Base-by-base conservation (phyloP, 2,797 vertebrate species). In the Valencia hispanica region DNA sequence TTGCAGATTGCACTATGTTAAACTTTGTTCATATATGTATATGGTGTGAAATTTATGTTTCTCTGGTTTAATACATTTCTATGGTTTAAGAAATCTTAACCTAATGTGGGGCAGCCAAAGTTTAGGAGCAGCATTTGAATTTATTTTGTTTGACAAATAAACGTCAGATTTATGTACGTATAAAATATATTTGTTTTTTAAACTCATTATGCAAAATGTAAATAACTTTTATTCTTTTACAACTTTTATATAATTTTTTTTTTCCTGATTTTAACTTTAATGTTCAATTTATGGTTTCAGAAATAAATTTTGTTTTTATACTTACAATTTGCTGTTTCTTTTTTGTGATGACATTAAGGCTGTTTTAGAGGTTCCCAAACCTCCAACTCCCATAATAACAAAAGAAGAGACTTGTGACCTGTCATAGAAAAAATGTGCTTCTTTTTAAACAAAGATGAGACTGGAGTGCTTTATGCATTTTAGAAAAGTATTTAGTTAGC, bases 1-100 rank as follows among this genome's bases (percentile, higher is more conserved):
- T 88, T 93, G 88, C 91, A 84, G 86, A 92, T 95, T 95, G 93
- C 93, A 94, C 93, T 93, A 72, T 89, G 92, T 89, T 88, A 87
- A 81, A 90, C 72, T 89, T 79, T 86, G 70, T 90, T 92, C 75
- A 82, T 92, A 89, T 94, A 86, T 94, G 91, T 95, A 94, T 93
- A 95, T 94, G 89, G 79, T 89, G 91, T 91, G 73, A 88, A 87
- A 85, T 77, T 34, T 79, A 48, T 68, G 68, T 87, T 78, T 83
- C 82, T 86, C 72, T 85, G 83, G 72, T 70, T 79, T 78, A 47
- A 71, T 78, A 68, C 68, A 77, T 75, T 79, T 85, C 75, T 85
- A 81, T 14, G n/a, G 74, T 89, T 81, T 55, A 78, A 70, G 59
- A 48, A 74, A 81, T 86, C 77, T 75, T 63, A 43, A 61, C 71